Percentiles rank a stretch among this genome's conserved stretches.
These are phyloP conservation scores for Acromyrmex heyeri DNA, from an alignment of 1,140 invertebrate genomes.

Conservation along the genomic window DNA sequence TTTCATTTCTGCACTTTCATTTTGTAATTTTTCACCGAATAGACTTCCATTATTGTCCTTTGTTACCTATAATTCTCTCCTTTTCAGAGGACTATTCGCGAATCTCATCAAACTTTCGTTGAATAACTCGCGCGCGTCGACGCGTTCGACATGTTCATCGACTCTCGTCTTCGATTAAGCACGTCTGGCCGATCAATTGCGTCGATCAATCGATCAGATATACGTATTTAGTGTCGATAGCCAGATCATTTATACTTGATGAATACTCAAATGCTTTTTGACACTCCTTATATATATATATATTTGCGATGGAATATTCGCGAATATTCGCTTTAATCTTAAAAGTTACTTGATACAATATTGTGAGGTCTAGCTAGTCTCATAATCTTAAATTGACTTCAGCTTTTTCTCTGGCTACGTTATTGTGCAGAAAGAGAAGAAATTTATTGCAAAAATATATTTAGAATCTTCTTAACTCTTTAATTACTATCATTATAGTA, in stretches of 20 bases:
- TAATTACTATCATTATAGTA: not conserved
- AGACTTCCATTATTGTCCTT: not conserved
- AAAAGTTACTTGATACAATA: not conserved
- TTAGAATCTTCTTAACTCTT: not conserved
- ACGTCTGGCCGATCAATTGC: conserved; percentile 71
- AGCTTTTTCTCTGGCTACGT: not conserved
- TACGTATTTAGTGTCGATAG: conserved; percentile 70
- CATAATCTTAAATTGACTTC: not conserved
- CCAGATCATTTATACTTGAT: conserved; percentile 59
- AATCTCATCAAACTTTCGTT: conserved; percentile 64
- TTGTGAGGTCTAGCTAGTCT: not conserved
- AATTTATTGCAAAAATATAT: not conserved
- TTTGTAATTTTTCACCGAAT: not conserved
- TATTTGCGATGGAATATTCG: not conserved
- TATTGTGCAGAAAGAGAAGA: not conserved
- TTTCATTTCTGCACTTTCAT: not conserved
- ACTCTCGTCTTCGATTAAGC: conserved; percentile 66
- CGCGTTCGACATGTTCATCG: conserved; percentile 45
- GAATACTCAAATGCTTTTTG: conserved; percentile 46
- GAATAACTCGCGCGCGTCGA: conserved; percentile 57
- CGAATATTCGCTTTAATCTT: not conserved
- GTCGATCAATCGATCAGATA: conserved; percentile 55
- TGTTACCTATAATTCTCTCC: conserved; percentile 22
- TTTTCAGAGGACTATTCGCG: not conserved
- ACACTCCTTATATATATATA: not conserved